Base-by-base conservation (phyloP, 2,888 invertebrate species). In the Drosophila tripunctata region DNA sequence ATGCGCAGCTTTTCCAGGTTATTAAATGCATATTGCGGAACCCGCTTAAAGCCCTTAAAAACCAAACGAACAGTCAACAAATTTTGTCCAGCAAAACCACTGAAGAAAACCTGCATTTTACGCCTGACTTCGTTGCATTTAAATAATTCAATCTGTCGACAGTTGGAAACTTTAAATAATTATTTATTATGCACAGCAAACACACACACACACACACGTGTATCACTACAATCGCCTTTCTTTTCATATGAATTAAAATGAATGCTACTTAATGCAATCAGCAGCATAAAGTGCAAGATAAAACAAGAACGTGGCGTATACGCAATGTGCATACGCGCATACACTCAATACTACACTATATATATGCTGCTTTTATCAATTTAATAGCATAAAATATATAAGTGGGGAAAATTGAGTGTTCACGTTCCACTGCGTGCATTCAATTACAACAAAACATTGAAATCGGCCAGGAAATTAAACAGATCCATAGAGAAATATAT, bases 11-110 rank as follows among this genome's bases (percentile, higher is more conserved):
- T 69, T 67, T 64, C 38, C 60, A 57, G 66, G 47, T 65, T 73
- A 58, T 79, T 75, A 63, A 74, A 83, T 75, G 76, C 67, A 75
- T 64, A 56, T 51, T 52, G 57, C 62, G 44, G 41, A n/a, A 24
- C 52, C 12, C 54, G 52, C 57, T 43, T 43, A 33, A 57, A 56
- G 54, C 40, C n/a, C 30, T 70, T 73, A 58, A 67, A 60, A 43
- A 47, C 21, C n/a, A n/a, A n/a, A n/a, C n/a, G n/a, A n/a, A n/a
- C n/a, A n/a, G n/a, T n/a, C 15, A 38, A 36, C 54, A 27, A 45
- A 51, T 17, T 51, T 45, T n/a, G 45, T 31, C 22, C 17, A 5
- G 12, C 22, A 5, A 4, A 19, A n/a, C 30, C 56, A 15, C 5
- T 4, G 33, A 17, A 14, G 24, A 4, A 43, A 21, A 35, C 45